Evolutionary conservation across 1,140 invertebrate species (phyloP).

Genomic region (Drosophila sp.): DNA sequence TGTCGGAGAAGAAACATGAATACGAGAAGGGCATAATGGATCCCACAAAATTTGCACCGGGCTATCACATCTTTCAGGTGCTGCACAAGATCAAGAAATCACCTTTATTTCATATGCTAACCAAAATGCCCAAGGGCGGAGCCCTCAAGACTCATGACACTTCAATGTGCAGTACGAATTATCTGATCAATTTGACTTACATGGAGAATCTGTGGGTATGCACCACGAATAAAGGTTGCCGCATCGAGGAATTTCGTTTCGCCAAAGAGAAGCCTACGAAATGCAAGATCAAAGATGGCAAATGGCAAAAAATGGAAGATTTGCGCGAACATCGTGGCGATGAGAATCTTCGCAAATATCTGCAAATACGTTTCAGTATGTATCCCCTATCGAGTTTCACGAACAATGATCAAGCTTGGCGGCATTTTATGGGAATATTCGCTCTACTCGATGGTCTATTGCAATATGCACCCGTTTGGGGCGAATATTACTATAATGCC

Average conservation of each 20-base stretch:
- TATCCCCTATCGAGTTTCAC: slow-evolving; percentile 83
- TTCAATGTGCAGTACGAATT: slow-evolving; percentile 86
- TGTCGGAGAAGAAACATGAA: slow-evolving; percentile 52
- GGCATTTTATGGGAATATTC: slow-evolving; percentile 87
- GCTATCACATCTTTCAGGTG: slow-evolving; percentile 86
- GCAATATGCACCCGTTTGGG: slow-evolving; percentile 88
- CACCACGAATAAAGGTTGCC: slow-evolving; percentile 36
- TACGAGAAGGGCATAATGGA: slow-evolving; percentile 54
- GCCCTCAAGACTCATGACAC: slow-evolving; percentile 89
- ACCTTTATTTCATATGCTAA: slow-evolving; percentile 87
- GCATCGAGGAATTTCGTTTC: slow-evolving; percentile 80
- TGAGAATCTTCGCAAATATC: slow-evolving; percentile 24
- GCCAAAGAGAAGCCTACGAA: slow-evolving; percentile 71
- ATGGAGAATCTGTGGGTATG: slow-evolving; percentile 56
- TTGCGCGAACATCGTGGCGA: slow-evolving; percentile 76
- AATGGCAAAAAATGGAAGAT: slow-evolving; percentile 86
- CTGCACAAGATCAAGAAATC: slow-evolving; percentile 86
- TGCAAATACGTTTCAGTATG: slow-evolving; percentile 48
- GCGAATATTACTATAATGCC: slow-evolving; percentile 88
- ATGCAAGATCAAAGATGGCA: slow-evolving; percentile 55
- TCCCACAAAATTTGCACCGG: slow-evolving; percentile 48
- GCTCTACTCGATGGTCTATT: slow-evolving; percentile 86
- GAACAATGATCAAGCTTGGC: slow-evolving; percentile 87
- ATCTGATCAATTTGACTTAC: slow-evolving; percentile 68
- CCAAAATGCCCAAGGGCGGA: slow-evolving; percentile 88